Evolutionary conservation across 1,140 invertebrate genomes (phyloP).

Genomic region (Panagrolaimus sp.): DNA sequence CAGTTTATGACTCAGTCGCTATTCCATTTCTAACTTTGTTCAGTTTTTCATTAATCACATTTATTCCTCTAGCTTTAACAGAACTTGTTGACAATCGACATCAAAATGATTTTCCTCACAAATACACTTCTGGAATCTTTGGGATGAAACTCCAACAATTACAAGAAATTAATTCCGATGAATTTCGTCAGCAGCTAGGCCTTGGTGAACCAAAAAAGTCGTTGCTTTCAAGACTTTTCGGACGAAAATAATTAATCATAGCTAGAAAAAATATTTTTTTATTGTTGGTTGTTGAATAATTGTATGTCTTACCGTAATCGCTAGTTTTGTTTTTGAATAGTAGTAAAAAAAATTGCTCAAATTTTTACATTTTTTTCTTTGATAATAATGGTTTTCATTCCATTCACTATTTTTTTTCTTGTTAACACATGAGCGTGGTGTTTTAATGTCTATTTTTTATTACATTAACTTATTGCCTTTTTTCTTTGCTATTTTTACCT

Average conservation of each 20-base stretch:
- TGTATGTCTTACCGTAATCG: no score
- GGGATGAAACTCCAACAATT: conserved; percentile 15
- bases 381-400: conserved; percentile 2
- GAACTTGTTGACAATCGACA: conserved; percentile 19
- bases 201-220: conserved; percentile 13
- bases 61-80: conserved; percentile 7
- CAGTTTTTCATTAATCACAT: neutral
- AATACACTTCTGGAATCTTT: conserved; percentile 21
- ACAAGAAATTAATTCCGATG: conserved; percentile 17
- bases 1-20: neutral
- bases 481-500: no score
- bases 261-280: neutral
- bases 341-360: no score
- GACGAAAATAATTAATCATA: neutral
- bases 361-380: neutral
- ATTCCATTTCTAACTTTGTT: neutral
- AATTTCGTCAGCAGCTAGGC: conserved; percentile 12
- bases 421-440: no score
- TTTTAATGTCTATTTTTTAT: no score
- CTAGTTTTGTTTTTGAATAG: no score
- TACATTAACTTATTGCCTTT: no score
- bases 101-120: conserved; percentile 18
- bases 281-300: neutral
- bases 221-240: neutral
- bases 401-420: neutral